Evolutionary conservation across 2,888 invertebrate species (phyloP), one percentile per base, ranked within the genome.

Genomic region (Stenoptilia bipunctidactyla): DNA sequence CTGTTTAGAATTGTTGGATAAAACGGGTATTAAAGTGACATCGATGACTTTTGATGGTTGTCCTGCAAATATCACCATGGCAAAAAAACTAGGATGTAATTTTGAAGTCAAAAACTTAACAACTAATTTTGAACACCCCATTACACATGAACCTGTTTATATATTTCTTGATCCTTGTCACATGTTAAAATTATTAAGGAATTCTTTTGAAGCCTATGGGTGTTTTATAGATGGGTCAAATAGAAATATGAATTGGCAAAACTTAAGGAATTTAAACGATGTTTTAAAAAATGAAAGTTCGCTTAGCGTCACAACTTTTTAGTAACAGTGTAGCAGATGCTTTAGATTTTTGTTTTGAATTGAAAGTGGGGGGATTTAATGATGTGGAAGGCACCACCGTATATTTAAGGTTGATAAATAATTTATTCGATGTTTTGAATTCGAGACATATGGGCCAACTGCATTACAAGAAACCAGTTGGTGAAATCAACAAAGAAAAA

Each of bases 21-120:
- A 12, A n/a, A 12, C 12, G 6, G n/a, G n/a, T 8, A 10, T 30
- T n/a, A 4, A 30, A 8, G 12, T 30, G 2, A 12, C 12, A n/a
- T 9, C 30, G 4, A 8, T 49, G 13, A 51, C 49, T 13, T 48
- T 45, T 34, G 45, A 51, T 38, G 46, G 44, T 1, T 44, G 42
- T 27, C 34, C 44, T 1, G 36, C 43, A 1, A 45, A 45, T 34
- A 6, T 40, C 6, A 9, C 40, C 1, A 49, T 46, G 45, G 8
- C 30, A 0, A 37, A 40, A 36, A 1, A 37, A 2, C 30, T 48
- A 9, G 45, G 45, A 1, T 48, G 48, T 36, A 6, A 8, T 10
- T 36, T 47, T 8, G 33, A 37, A 13, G 6, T 14, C 13, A 3
- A 2, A 1, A 9, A 38, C n/a, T 4, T 20, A 8, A 40, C 34